phyloP scores from a whole-genome alignment of 2,888 invertebrate genomes.

The Plebejus melissa region DNA sequence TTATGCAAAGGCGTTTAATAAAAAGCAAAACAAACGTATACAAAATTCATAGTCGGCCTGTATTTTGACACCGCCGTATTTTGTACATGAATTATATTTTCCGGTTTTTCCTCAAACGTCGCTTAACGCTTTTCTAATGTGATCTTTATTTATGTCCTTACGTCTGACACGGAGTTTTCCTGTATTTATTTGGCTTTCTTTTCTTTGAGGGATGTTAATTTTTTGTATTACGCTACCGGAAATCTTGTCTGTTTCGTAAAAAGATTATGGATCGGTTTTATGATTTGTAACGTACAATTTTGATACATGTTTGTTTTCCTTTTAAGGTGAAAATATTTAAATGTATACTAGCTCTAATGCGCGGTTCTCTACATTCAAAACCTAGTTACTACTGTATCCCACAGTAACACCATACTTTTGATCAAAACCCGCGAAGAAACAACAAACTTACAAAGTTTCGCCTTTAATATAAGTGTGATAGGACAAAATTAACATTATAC shows the following conservation, averaged over 20 bases:
- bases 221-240: slow-evolving; percentile 10
- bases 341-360: neutral
- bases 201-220: slow-evolving; percentile 15
- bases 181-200: slow-evolving; percentile 29
- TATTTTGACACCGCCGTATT: slow-evolving; percentile 43
- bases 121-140: slow-evolving; percentile 42
- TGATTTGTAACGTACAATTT: neutral
- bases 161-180: slow-evolving; percentile 29
- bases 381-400: too few relatives aligned
- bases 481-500: neutral
- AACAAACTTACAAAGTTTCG: neutral
- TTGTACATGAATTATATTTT: slow-evolving; percentile 42
- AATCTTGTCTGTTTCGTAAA: slow-evolving; percentile 10
- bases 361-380: too few relatives aligned
- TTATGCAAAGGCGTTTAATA: slow-evolving; percentile 36
- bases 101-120: slow-evolving; percentile 40
- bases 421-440: neutral
- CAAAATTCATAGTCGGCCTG: slow-evolving; percentile 41
- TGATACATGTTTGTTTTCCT: neutral
- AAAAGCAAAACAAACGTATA: slow-evolving; percentile 39
- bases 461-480: neutral
- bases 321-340: neutral
- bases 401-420: neutral
- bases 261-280: neutral
- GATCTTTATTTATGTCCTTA: slow-evolving; percentile 38